Evolutionary conservation across 2,797 vertebrate species (phyloP).

Genomic region (Phrynocephalus forsythii): DNA sequence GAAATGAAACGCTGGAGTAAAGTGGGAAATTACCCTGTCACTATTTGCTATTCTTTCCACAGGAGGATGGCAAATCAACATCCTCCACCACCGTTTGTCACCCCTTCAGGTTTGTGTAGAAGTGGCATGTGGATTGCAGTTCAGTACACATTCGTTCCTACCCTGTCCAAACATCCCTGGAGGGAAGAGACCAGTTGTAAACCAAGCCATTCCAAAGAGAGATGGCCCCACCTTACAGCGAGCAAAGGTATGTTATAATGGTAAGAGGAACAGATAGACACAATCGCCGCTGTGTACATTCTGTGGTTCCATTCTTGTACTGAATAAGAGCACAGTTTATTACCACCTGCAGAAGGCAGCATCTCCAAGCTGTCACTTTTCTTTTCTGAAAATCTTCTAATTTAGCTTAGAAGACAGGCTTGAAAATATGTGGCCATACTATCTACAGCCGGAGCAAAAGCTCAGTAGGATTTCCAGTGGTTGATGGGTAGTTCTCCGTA

Average conservation of each 20-base stretch:
- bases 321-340: background rate
- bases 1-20: background rate
- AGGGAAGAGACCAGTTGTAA: background rate
- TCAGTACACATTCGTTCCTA: background rate
- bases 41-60: background rate
- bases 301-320: background rate
- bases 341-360: background rate
- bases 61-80: background rate
- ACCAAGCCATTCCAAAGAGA: background rate
- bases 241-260: background rate
- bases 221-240: no score
- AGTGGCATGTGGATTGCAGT: background rate
- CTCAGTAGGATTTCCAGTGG: background rate
- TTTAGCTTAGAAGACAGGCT: background rate
- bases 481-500: background rate
- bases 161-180: background rate
- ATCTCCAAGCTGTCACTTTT: background rate
- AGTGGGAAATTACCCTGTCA: background rate
- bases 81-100: background rate
- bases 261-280: background rate
- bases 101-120: background rate
- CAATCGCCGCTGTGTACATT: background rate
- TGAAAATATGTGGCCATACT: background rate
- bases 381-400: background rate
- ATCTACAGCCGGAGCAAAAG: background rate